These are phyloP conservation scores for Pampus argenteus DNA, from an alignment of 2,797 vertebrate species.

Conservation along the genomic window DNA sequence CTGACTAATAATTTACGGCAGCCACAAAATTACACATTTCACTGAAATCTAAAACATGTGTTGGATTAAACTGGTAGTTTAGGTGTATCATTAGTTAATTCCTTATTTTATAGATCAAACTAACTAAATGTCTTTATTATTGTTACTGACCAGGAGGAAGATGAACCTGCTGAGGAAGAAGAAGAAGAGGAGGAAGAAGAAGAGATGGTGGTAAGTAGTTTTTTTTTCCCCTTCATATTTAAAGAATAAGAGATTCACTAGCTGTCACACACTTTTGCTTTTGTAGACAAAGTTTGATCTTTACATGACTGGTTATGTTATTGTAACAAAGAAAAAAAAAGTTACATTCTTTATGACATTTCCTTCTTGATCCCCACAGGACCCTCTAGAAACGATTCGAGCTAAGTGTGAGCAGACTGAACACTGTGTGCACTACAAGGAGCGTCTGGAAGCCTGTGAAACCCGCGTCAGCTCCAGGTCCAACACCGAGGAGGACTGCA, in stretches of 20 bases:
- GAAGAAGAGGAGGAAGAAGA: slow-evolving; percentile 74
- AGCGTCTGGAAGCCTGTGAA: slow-evolving; percentile 88
- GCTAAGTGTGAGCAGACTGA: slow-evolving; percentile 88
- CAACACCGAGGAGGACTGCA: slow-evolving; percentile 88
- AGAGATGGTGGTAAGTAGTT: slow-evolving; percentile 80
- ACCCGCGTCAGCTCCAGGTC: slow-evolving; percentile 86
- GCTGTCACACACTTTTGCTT: background rate
- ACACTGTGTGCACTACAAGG: slow-evolving; percentile 87
- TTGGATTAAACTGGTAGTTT: background rate
- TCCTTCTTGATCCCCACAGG: slow-evolving; percentile 75
- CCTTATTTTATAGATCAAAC: background rate
- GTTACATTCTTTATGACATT: background rate
- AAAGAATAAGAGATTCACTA: background rate
- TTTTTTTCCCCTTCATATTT: background rate
- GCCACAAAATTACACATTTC: background rate
- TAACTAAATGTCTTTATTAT: background rate
- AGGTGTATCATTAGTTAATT: no score
- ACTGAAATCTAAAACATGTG: background rate
- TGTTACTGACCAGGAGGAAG: slow-evolving; percentile 61
- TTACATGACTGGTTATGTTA: background rate
- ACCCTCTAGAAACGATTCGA: slow-evolving; percentile 88
- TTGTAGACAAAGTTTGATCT: no score
- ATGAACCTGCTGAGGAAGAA: slow-evolving; percentile 60
- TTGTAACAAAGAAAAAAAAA: background rate
- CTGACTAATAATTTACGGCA: background rate